Base-by-base conservation (phyloP, 2,888 invertebrate species). In the Zhengitettix transpicula region DNA sequence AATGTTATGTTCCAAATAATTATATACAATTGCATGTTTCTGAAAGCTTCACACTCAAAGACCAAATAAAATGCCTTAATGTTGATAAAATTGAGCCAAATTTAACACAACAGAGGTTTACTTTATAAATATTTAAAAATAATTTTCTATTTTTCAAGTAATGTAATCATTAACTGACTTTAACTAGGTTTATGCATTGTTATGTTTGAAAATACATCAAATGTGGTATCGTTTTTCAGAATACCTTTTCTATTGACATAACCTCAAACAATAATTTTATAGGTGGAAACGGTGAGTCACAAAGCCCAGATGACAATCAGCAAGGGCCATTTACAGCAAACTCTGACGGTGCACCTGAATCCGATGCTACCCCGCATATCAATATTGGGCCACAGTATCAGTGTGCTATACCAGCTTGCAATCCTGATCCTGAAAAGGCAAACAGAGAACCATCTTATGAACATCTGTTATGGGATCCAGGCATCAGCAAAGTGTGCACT, bases 321-420 rank as follows among this genome's bases (percentile, higher is more conserved):
- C 60, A 28, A 51, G 56, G 14, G 28, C 56, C 59, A 42, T 56
- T 58, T 15, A 41, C 56, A 41, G 14, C 51, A 12, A 42, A 41
- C 15, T 56, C 58, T 60, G 75, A 74, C 56, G 71, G 72, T 14
- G 70, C 73, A 53, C 75, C 75, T 40, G 77, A 76, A 67, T 73
- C 72, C 55, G 77, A 78, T 68, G 73, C 78, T 15, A 81, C 81
- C 58, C 88, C 90, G 0, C 85, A 86, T 72, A 89, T 95, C 60
- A 96, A 95, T 71, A 80, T 95, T 61, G 95, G 95, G 1, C 77
- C 83, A 8, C 84, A 89, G 63, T 92, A 86, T 73, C 96, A 96
- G 74, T 91, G 90, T 0, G 81, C 81, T 58, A 80, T 93, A 69
- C 91, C 92, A 11, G 72, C 74, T 42, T 75, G 66, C 55, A 58